These are phyloP conservation scores for Oceanodroma leucorhoa DNA, from an alignment of 2,797 vertebrate genomes.

Conservation along the genomic window DNA sequence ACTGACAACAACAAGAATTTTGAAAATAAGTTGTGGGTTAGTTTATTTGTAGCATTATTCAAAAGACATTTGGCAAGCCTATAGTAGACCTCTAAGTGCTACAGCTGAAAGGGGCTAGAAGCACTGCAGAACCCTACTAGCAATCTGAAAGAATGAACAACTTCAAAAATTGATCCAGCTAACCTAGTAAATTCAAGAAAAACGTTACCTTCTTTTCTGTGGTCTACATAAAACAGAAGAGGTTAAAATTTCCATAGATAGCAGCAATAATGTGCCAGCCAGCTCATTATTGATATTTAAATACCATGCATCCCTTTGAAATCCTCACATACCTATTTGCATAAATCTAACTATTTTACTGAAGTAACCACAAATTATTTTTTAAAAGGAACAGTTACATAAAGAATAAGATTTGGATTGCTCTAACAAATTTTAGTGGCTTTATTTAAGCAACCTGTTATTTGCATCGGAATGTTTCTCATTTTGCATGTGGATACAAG, in stretches of 20 bases:
- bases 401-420: neutral
- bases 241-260: neutral
- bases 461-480: neutral
- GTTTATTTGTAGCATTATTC: neutral
- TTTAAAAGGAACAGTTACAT: slow-evolving; percentile 6
- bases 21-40: neutral
- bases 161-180: neutral
- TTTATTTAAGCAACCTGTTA: slow-evolving; percentile 3
- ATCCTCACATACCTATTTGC: neutral
- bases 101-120: neutral
- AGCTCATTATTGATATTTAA: neutral
- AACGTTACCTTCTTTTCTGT: neutral
- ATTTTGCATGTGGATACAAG: neutral
- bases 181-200: neutral
- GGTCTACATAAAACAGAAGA: neutral
- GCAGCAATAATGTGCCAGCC: neutral
- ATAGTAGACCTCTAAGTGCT: neutral
- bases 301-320: neutral
- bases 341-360: neutral
- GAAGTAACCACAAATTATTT: slow-evolving; percentile 13
- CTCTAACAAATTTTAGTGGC: neutral
- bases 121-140: neutral
- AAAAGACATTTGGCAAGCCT: neutral
- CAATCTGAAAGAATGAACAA: neutral
- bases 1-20: neutral